phyloP scores from a whole-genome alignment of 2,113 vertebrate species.

The Anolis sagrei region DNA sequence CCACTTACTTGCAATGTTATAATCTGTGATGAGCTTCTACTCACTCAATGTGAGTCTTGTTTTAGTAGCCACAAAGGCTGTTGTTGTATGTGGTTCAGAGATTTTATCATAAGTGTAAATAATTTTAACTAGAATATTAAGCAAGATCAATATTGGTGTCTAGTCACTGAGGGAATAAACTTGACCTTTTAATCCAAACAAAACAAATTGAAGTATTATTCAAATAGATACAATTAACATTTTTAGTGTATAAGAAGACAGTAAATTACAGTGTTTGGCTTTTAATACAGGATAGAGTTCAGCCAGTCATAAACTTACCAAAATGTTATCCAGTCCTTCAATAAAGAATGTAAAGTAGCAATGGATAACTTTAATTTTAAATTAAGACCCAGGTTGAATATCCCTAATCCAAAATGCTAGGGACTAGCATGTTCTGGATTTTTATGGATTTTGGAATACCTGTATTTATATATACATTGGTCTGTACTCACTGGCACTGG shows the following conservation, averaged over 20 bases:
- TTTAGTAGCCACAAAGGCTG: constrained; percentile 16
- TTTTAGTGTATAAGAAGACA: not conserved
- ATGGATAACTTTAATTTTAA: not conserved
- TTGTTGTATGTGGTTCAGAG: constrained; percentile 17
- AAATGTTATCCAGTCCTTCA: not conserved
- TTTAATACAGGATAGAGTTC: constrained; percentile 12
- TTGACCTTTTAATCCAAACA: constrained; percentile 33
- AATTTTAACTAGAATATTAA: constrained; percentile 21
- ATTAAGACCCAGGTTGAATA: not conserved
- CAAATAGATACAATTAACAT: constrained; percentile 29
- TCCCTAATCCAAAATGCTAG: too few species aligned
- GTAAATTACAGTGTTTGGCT: not conserved
- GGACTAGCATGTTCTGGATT: too few species aligned
- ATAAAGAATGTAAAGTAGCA: not conserved
- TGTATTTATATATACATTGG: too few species aligned
- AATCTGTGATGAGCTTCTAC: not conserved
- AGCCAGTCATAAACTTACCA: not conserved
- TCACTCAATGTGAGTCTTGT: not conserved
- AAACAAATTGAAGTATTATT: constrained; percentile 26
- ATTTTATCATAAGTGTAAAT: constrained; percentile 22
- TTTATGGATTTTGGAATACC: too few species aligned
- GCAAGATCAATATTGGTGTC: constrained; percentile 9
- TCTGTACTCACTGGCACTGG: not conserved
- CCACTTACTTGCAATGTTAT: not conserved
- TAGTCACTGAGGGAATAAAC: constrained; percentile 1